Percentiles rank a stretch among this genome's conserved stretches.
phyloP scores from a whole-genome alignment of 1,140 invertebrate genomes.

The Calosoma granatense region DNA sequence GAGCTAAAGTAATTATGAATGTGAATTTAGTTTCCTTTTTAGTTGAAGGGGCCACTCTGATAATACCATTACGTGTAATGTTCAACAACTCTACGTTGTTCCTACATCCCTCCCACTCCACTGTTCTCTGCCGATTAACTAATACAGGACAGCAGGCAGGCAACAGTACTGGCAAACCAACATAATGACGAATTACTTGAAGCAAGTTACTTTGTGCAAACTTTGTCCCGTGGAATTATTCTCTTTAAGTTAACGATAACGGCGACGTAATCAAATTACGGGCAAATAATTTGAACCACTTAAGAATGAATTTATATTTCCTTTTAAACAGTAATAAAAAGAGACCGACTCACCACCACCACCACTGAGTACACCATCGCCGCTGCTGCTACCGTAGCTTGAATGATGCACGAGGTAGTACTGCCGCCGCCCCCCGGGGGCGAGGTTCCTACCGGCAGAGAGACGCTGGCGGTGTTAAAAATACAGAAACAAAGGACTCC shows the following conservation, averaged over 20 bases:
- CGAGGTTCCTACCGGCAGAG: not conserved
- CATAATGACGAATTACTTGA: not conserved
- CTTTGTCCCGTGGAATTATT: not conserved
- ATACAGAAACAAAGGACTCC: slow-evolving; percentile 24
- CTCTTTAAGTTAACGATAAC: not conserved
- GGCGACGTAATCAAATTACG: slow-evolving; percentile 20
- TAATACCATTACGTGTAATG: not conserved
- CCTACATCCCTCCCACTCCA: no score
- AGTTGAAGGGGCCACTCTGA: not conserved
- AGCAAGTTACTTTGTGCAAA: not conserved
- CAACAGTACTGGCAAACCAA: not conserved
- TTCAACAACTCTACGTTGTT: no score
- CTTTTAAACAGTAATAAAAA: slow-evolving; percentile 21
- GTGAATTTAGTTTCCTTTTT: not conserved
- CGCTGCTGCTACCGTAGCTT: no score
- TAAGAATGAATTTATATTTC: slow-evolving; percentile 24
- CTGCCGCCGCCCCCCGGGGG: not conserved
- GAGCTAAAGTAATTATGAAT: not conserved
- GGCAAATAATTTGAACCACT: slow-evolving; percentile 21
- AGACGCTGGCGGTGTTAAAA: slow-evolving; percentile 22
- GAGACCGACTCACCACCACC: no score
- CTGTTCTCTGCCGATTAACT: no score
- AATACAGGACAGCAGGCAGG: no score
- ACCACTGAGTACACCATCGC: slow-evolving; percentile 14
- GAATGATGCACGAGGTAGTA: not conserved